A percentile compares a stretch with the other conserved stretches of the same genome.
Conservation (phyloP, 2,797 vertebrate genomes). For the Lerista edwardsae region DNA sequence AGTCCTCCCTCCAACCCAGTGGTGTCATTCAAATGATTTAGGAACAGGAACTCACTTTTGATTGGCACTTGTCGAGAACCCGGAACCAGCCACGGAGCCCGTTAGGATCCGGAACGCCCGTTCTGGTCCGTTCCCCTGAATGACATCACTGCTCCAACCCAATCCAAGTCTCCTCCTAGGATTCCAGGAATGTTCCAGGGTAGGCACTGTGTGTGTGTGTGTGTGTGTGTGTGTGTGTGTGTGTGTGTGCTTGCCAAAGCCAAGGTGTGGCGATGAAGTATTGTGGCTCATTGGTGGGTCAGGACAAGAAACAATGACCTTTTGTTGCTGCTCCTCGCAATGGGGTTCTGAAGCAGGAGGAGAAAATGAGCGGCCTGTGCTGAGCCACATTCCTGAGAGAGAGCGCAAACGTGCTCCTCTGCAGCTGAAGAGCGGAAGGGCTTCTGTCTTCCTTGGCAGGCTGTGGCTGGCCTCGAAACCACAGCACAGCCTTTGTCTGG, state of each 20-base stretch:
- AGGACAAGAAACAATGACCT: not conserved
- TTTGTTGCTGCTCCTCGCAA: slow-evolving; percentile 19
- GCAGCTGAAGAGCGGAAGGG: rapidly evolving
- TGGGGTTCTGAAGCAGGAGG: not conserved
- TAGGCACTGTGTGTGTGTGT: too few relatives aligned
- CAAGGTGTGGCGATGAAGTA: not conserved
- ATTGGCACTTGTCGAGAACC: too few relatives aligned
- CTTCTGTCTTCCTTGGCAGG: not conserved
- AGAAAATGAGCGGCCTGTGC: not conserved
- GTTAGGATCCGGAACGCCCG: too few relatives aligned
- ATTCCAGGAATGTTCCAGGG: not conserved
- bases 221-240: too few relatives aligned
- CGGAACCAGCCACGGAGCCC: too few relatives aligned
- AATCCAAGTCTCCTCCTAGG: too few relatives aligned
- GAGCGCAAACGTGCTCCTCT: not conserved
- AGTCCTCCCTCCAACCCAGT: too few relatives aligned
- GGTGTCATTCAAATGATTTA: too few relatives aligned
- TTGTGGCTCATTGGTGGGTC: rapidly evolving
- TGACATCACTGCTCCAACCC: too few relatives aligned
- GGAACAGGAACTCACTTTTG: too few relatives aligned
- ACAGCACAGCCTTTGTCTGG: not conserved
- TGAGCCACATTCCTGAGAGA: rapidly evolving
- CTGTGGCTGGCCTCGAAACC: too few relatives aligned
- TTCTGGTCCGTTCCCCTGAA: too few relatives aligned
- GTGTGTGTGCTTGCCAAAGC: not conserved